Conservation (phyloP, 2,797 vertebrate species). For the Chloroceryle amazona region DNA sequence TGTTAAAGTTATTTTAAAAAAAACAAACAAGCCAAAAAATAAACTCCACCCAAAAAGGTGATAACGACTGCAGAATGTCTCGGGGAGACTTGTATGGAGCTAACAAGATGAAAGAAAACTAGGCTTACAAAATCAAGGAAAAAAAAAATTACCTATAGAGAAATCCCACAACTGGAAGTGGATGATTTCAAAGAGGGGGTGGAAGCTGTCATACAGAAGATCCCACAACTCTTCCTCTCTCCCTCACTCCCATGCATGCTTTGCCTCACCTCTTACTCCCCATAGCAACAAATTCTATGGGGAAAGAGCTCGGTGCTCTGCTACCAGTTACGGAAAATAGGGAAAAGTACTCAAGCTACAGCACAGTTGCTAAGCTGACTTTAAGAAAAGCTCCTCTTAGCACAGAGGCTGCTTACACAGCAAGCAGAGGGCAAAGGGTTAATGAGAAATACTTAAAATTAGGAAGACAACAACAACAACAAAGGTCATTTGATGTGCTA, state of each 20-base stretch:
- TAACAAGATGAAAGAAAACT: constrained; percentile 78
- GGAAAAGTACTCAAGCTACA: constrained; percentile 13
- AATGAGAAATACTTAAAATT: constrained; percentile 3
- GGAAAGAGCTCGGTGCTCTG: neutral
- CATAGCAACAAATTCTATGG: neutral
- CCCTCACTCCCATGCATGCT: neutral
- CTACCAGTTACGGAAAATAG: neutral
- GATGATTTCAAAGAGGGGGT: neutral
- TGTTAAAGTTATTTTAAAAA: constrained; percentile 83
- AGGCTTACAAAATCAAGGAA: constrained; percentile 39
- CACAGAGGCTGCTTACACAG: constrained; percentile 54
- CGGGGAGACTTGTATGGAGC: constrained; percentile 85
- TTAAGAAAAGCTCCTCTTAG: constrained; percentile 38
- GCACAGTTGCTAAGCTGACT: constrained; percentile 39
- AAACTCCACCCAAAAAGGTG: constrained; percentile 91
- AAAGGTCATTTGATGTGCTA: neutral
- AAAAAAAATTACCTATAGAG: constrained; percentile 34
- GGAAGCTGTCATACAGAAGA: neutral
- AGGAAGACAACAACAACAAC: neutral
- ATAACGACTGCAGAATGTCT: constrained; percentile 89
- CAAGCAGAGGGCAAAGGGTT: constrained; percentile 61
- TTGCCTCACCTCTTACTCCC: neutral
- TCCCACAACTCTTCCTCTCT: neutral
- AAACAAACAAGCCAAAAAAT: constrained; percentile 68
- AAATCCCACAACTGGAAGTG: constrained; percentile 83